Percentiles rank a stretch among this genome's conserved stretches.
These are phyloP conservation scores for Scrobipalpa atriplicella DNA, from an alignment of 2,888 invertebrate species.

Conservation along the genomic window DNA sequence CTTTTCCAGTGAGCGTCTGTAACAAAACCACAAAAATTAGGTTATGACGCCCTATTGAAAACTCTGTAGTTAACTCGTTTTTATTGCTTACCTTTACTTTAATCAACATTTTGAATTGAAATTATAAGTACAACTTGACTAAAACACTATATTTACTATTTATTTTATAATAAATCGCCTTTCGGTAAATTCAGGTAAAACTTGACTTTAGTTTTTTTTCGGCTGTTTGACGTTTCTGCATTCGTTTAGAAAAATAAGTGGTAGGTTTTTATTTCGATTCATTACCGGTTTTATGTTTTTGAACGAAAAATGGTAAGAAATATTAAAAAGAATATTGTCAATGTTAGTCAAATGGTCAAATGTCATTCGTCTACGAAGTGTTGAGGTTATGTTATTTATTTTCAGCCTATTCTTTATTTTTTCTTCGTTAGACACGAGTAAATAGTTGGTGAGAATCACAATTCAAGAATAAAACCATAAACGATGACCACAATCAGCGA, in stretches of 20 bases:
- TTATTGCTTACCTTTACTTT: constrained; percentile 87
- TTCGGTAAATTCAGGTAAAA: constrained; percentile 2
- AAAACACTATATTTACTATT: constrained; percentile 26
- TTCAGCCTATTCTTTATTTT: not conserved
- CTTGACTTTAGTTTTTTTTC: not conserved
- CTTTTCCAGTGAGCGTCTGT: constrained; percentile 95
- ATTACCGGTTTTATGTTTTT: not conserved
- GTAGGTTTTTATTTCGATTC: not conserved
- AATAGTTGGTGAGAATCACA: not conserved
- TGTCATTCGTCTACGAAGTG: not conserved
- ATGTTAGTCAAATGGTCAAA: not conserved
- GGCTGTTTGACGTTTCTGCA: constrained; percentile 3
- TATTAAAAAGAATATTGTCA: too few species aligned
- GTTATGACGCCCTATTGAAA: constrained; percentile 39
- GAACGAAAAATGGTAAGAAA: not conserved
- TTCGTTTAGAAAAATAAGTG: not conserved
- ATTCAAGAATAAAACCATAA: not conserved
- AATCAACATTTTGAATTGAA: constrained; percentile 85
- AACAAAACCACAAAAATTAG: constrained; percentile 50
- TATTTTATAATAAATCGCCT: constrained; percentile 30
- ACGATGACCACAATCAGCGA: constrained; percentile 41
- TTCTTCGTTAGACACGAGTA: not conserved
- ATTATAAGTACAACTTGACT: constrained; percentile 30
- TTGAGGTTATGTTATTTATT: constrained; percentile 1
- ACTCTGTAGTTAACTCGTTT: not conserved